phyloP scores from a whole-genome alignment of 2,113 vertebrate genomes.

The Galemys pyrenaicus region DNA sequence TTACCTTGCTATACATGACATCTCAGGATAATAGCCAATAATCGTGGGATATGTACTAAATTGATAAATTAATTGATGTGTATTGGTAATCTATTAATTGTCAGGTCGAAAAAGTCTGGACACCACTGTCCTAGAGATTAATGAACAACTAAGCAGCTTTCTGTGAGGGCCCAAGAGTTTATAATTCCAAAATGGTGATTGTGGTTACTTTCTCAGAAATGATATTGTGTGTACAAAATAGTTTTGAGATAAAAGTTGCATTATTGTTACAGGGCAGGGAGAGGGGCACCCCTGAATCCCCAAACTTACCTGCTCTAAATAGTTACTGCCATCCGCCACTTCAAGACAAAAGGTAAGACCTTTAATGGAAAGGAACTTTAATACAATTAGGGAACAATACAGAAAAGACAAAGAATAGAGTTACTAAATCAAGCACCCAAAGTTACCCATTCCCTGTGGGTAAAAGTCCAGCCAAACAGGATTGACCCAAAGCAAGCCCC shows the following conservation, averaged over 20 bases:
- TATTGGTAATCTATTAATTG: conserved; percentile 18
- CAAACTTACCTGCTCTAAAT: too few relatives aligned
- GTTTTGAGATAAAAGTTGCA: not conserved
- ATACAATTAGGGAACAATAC: too few relatives aligned
- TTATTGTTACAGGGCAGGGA: too few relatives aligned
- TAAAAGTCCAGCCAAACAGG: too few relatives aligned
- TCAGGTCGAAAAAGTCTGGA: not conserved
- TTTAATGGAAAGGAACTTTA: too few relatives aligned
- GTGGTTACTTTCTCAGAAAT: conserved; percentile 10
- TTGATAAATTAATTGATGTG: not conserved
- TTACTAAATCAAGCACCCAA: too few relatives aligned
- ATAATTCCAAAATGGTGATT: not conserved
- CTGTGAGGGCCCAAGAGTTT: not conserved
- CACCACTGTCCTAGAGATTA: not conserved
- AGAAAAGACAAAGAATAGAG: too few relatives aligned
- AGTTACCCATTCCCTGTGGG: too few relatives aligned
- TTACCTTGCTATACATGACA: not conserved
- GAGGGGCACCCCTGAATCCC: too few relatives aligned
- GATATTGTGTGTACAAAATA: not conserved
- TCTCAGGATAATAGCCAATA: not conserved
- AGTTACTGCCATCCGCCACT: too few relatives aligned
- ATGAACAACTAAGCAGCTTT: not conserved
- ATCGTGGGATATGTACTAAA: not conserved
- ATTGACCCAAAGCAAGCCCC: too few relatives aligned
- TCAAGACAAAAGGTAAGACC: too few relatives aligned